phyloP scores from a whole-genome alignment of 1,140 invertebrate genomes.

The Pygmarrhopalites habei region DNA sequence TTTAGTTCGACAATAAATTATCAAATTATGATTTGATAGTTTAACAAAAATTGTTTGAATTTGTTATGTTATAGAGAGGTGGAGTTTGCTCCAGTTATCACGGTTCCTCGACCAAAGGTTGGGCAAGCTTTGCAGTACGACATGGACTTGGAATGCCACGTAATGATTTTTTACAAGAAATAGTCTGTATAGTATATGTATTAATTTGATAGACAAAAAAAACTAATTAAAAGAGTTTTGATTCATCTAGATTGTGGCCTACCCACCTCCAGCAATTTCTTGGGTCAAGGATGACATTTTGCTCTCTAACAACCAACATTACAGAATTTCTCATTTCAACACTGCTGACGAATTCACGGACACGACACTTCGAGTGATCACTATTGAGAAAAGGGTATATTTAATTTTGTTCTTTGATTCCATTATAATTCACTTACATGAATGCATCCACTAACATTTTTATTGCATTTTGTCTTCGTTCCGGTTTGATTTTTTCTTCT shows the following conservation, averaged over 20 bases:
- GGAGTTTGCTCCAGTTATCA: slow-evolving; percentile 78
- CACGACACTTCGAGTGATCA: slow-evolving; percentile 77
- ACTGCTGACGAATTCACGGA: slow-evolving; percentile 84
- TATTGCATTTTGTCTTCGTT: too few relatives aligned
- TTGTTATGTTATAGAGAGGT: too few relatives aligned
- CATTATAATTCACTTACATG: too few relatives aligned
- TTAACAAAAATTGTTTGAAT: too few relatives aligned
- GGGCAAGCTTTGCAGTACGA: slow-evolving; percentile 84
- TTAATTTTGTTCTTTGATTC: too few relatives aligned
- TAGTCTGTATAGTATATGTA: too few relatives aligned
- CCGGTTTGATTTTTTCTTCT: slow-evolving; percentile 22
- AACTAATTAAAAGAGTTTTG: too few relatives aligned
- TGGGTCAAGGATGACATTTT: slow-evolving; percentile 77
- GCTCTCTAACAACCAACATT: slow-evolving; percentile 81
- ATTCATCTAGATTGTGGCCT: slow-evolving; percentile 88
- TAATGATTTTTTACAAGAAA: too few relatives aligned
- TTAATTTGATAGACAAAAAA: background rate
- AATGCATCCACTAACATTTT: too few relatives aligned
- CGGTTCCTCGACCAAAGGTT: slow-evolving; percentile 66
- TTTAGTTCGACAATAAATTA: too few relatives aligned
- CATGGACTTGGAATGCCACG: slow-evolving; percentile 85
- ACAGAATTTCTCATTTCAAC: slow-evolving; percentile 77
- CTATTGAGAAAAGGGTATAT: slow-evolving; percentile 83
- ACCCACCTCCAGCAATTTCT: slow-evolving; percentile 76
- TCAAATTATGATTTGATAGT: too few relatives aligned